These are phyloP conservation scores for Lepisosteus oculatus DNA, from an alignment of 2,113 vertebrate genomes.

Conservation along the genomic window DNA sequence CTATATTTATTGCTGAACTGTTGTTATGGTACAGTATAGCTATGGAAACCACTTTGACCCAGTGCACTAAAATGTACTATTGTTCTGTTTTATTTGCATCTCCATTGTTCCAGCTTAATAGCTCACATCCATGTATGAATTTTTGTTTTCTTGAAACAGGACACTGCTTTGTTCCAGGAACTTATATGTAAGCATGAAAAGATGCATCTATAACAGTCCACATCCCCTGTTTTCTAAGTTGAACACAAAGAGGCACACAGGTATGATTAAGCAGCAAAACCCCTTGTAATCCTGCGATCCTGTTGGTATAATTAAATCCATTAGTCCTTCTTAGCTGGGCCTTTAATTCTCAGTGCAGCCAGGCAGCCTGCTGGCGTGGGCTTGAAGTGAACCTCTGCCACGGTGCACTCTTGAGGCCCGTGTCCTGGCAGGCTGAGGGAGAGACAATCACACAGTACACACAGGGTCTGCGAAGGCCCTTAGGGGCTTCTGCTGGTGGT, in stretches of 20 bases:
- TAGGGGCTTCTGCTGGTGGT: constrained; percentile 47
- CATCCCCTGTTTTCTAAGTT: not conserved
- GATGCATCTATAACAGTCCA: not conserved
- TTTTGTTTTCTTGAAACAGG: too few species aligned
- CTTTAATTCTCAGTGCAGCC: not conserved
- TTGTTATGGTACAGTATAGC: too few species aligned
- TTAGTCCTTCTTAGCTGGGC: constrained; percentile 29
- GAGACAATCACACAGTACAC: constrained; percentile 8
- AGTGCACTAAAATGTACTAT: too few species aligned
- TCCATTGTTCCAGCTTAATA: too few species aligned
- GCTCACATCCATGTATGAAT: too few species aligned
- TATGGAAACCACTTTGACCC: too few species aligned
- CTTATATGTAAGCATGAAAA: not conserved
- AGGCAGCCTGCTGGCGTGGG: not conserved
- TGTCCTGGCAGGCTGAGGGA: too few species aligned
- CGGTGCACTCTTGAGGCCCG: not conserved
- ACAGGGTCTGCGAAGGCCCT: constrained; percentile 18
- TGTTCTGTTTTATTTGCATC: too few species aligned
- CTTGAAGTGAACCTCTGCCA: not conserved
- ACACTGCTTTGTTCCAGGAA: not conserved
- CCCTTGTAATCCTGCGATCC: constrained; percentile 51
- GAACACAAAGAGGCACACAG: constrained; percentile 17
- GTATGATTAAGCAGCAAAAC: constrained; percentile 52
- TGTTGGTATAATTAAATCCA: constrained; percentile 44
- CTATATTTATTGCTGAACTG: too few species aligned